A percentile compares a stretch with the other conserved stretches of the same genome.
Conservation (phyloP, 2,888 invertebrate genomes). For the Tipula helvola region DNA sequence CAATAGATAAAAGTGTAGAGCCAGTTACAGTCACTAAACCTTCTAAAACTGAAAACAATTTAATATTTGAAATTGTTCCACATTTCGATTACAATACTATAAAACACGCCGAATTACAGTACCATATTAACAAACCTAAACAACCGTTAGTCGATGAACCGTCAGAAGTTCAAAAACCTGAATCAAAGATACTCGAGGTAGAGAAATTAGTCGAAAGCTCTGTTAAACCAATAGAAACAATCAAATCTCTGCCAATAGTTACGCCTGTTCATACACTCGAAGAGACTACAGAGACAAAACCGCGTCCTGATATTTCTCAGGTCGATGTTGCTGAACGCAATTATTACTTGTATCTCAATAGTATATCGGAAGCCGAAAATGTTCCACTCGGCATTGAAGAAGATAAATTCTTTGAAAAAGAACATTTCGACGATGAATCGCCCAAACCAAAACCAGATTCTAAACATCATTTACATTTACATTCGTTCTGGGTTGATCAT, state of each 20-base stretch:
- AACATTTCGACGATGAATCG: background rate
- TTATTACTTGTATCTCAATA: constrained; percentile 17
- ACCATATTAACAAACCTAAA: background rate
- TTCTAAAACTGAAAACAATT: background rate
- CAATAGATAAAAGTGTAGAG: background rate
- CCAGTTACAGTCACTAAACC: background rate
- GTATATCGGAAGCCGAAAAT: background rate
- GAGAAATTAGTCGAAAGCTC: background rate
- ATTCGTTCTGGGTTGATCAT: background rate
- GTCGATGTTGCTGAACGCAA: constrained; percentile 19
- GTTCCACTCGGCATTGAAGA: constrained; percentile 5
- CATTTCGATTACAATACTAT: background rate
- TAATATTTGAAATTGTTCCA: background rate
- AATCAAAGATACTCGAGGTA: background rate
- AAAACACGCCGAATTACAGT: background rate
- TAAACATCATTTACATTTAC: background rate
- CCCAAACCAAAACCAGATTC: background rate
- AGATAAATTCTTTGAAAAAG: background rate
- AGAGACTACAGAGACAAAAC: background rate
- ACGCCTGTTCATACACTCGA: background rate
- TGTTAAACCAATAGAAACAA: background rate
- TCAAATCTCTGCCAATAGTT: background rate
- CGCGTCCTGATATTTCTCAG: background rate
- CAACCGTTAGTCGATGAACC: background rate
- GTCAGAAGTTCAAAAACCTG: background rate